A percentile compares a stretch with the other conserved stretches of the same genome.
Evolutionary conservation across 2,888 invertebrate species (phyloP).

Genomic region (Chrysolina oricalcia): DNA sequence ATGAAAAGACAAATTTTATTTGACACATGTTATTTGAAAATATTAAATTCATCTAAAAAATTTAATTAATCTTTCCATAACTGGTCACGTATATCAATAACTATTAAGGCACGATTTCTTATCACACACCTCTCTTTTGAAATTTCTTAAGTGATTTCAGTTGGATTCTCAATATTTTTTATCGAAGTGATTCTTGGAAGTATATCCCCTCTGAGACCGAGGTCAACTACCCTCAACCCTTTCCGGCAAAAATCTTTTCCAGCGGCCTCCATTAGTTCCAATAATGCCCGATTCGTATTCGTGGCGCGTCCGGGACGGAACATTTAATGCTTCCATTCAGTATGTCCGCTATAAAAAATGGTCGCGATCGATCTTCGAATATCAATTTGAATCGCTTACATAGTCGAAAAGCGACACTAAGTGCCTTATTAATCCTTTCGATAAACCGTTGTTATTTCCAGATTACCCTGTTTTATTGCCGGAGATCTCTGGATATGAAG

Average conservation of each 20-base stretch:
- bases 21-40: no score
- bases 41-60: no score
- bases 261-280: conserved; percentile 1
- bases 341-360: conserved; percentile 31
- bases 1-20: no score
- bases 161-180: no score
- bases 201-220: background rate
- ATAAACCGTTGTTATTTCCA: conserved; percentile 6
- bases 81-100: no score
- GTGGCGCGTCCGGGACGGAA: conserved; percentile 18
- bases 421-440: conserved; percentile 27
- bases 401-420: conserved; percentile 31
- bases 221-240: background rate
- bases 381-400: conserved; percentile 37
- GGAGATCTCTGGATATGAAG: background rate
- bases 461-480: conserved; percentile 10
- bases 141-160: no score
- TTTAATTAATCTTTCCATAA: no score
- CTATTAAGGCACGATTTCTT: no score
- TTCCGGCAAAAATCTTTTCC: background rate
- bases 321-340: conserved; percentile 36
- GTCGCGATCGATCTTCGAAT: conserved; percentile 35
- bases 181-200: background rate
- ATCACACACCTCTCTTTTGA: no score
- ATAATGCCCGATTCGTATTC: conserved; percentile 38